These are phyloP conservation scores for Deladenus siricidicola DNA, from an alignment of 2,888 invertebrate species.

Conservation along the genomic window DNA sequence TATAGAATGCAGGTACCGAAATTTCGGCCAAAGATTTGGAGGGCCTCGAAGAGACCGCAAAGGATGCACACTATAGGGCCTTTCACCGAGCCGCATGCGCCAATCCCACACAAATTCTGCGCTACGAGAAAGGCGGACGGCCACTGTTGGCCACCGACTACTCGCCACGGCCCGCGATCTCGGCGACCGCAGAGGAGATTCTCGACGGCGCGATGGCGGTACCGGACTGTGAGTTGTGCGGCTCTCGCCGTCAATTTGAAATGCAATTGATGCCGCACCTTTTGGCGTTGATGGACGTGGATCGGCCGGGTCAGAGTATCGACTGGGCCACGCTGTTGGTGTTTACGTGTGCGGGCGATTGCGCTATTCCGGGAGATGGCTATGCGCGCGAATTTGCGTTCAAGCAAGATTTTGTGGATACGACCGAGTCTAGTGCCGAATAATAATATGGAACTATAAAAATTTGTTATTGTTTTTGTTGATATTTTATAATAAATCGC, in stretches of 20 bases:
- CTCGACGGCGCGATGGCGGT: conserved; percentile 55
- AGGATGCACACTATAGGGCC: conserved; percentile 70
- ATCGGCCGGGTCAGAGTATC: conserved; percentile 27
- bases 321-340: conserved; percentile 84
- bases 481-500: too few relatives aligned
- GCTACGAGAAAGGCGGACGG: conserved; percentile 62
- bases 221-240: conserved; percentile 69
- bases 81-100: conserved; percentile 67
- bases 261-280: conserved; percentile 62
- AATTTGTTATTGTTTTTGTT: too few relatives aligned
- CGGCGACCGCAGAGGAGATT: conserved; percentile 57
- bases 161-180: conserved; percentile 39
- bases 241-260: conserved; percentile 72
- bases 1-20: conserved; percentile 6
- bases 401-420: conserved; percentile 37
- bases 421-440: too few relatives aligned
- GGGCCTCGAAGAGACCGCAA: conserved; percentile 54
- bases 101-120: conserved; percentile 69
- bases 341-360: conserved; percentile 77
- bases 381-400: conserved; percentile 59
- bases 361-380: conserved; percentile 60
- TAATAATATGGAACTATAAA: too few relatives aligned
- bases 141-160: conserved; percentile 72
- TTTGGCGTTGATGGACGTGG: conserved; percentile 48
- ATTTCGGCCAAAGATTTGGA: conserved; percentile 22